Conservation (phyloP, 2,797 vertebrate species). For the Hephaestus fuliginosus region DNA sequence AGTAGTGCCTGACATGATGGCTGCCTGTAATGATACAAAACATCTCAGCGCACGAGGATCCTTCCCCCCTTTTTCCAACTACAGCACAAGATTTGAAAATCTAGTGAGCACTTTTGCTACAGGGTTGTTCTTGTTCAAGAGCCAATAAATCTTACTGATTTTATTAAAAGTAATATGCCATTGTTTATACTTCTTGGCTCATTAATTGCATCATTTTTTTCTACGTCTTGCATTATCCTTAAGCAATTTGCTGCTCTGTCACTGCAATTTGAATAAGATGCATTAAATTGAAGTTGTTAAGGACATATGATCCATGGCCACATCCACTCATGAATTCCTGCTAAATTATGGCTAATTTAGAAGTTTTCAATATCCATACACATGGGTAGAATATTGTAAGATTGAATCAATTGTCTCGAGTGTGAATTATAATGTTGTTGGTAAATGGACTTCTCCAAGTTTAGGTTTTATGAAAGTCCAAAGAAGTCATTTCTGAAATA, state of each 20-base stretch:
- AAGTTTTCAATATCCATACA: constrained; percentile 43
- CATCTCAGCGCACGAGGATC: constrained; percentile 36
- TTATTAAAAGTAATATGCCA: constrained; percentile 51
- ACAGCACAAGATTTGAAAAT: constrained; percentile 29
- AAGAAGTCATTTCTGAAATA: constrained; percentile 28
- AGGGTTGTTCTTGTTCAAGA: constrained; percentile 35
- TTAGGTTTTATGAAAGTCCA: constrained; percentile 9
- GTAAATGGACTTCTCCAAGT: constrained; percentile 20
- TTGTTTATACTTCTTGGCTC: constrained; percentile 58
- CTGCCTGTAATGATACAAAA: constrained; percentile 67
- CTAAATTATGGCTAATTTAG: constrained; percentile 53
- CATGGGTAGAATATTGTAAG: constrained; percentile 20
- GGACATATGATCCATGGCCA: constrained; percentile 55
- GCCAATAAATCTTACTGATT: constrained; percentile 55
- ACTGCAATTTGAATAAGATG: constrained; percentile 55
- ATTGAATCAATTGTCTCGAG: constrained; percentile 14
- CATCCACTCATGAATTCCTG: constrained; percentile 41
- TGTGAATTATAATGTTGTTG: constrained; percentile 31
- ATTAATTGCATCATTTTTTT: constrained; percentile 56
- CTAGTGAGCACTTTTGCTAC: constrained; percentile 35
- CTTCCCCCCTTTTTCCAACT: constrained; percentile 2
- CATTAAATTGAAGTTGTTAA: constrained; percentile 59
- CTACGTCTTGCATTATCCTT: constrained; percentile 48
- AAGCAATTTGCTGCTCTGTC: constrained; percentile 57
- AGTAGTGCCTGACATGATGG: constrained; percentile 74